Base-by-base conservation (phyloP, 1,140 invertebrate genomes). In the Spodoptera litura region DNA sequence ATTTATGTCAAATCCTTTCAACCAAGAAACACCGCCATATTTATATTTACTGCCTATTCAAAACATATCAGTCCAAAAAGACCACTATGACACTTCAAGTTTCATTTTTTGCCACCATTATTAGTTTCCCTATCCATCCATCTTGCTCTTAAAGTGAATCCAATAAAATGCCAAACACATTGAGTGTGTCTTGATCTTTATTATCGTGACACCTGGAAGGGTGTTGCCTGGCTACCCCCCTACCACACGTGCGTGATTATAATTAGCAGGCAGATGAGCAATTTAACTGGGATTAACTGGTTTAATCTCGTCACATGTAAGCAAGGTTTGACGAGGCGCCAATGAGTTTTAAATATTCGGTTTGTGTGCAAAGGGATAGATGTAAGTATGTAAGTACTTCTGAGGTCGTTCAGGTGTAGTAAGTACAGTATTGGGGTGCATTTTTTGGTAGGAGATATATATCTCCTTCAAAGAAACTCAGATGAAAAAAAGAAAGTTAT, bases 211-310 rank as follows among this genome's bases (percentile, higher is more conserved):
- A 84, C 84, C 85, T 84, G 86, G 9, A 55, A 70, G 85, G 89
- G 91, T 76, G 91, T 92, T 86, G 85, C 91, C 80, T 68, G 84
- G 91, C 80, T 81, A 93, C 87, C 61, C 87, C 88, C 86, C 62
- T 56, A 44, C 35, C 49, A 53, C 83, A 86, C 85, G 83, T 83
- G 83, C 78, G 80, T 84, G 59, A 80, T 82, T 74, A 78, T 90
- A 88, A 89, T 91, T 89, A 89, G 79, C 83, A 79, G 58, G 66
- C 56, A 91, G 89, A 93, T 91, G 91, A 91, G 91, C 90, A 93
- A 91, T 91, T 89, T 91, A 83, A 81, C 79, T 58, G 75, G 78
- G 83, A 91, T 91, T 89, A 89, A 85, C 81, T 80, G 82, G 85
- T 89, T 91, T 90, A 93, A 91, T 88, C 85, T 82, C 80, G 80